Base-by-base conservation (phyloP, 1,140 invertebrate species). In the Sarcophaga peregrina region DNA sequence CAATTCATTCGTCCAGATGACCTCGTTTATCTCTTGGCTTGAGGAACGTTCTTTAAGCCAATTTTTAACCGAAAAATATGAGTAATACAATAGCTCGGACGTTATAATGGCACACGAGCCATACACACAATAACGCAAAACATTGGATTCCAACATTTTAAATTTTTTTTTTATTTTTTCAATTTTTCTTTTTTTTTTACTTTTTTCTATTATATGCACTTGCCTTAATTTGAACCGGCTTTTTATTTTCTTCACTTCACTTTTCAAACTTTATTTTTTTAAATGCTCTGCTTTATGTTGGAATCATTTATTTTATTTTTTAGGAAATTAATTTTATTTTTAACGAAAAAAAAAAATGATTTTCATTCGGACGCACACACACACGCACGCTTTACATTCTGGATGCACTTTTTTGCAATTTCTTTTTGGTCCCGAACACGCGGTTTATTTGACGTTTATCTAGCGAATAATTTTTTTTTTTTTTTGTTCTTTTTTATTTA, bases 1-100 rank as follows among this genome's bases (percentile, higher is more conserved):
- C 45, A 82, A 58, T 76, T 84, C 83, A 81, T 82, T 84, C 52
- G 83, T 84, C 83, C 83, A 84, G 15, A 84, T 82, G 37, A 84
- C 83, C 48, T 83, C 83, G 48, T 9, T 17, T 7, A 83, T 62
- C 73, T 83, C 83, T 50, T 82, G 52, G n/a, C 20, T 17, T n/a
- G 52, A 46, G 0, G 80, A 45, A 8, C 6, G 20, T 48, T 82
- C 54, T 20, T 47, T 15, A 37, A 82, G 17, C 11, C 37, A 11
- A 72, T 82, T 76, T 37, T 81, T 81, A 17, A 83, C 17, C 52
- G 54, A 82, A 46, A 62, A 76, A 82, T 68, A 83, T 10, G 62
- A 54, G 52, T 76, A 74, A 82, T 83, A 83, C 9, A 76, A n/a
- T n/a, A 82, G 46, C 73, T 83, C 83, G 4, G 83, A 82, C 15